phyloP scores from a whole-genome alignment of 2,113 vertebrate species.

The Phaethornis superciliosus region DNA sequence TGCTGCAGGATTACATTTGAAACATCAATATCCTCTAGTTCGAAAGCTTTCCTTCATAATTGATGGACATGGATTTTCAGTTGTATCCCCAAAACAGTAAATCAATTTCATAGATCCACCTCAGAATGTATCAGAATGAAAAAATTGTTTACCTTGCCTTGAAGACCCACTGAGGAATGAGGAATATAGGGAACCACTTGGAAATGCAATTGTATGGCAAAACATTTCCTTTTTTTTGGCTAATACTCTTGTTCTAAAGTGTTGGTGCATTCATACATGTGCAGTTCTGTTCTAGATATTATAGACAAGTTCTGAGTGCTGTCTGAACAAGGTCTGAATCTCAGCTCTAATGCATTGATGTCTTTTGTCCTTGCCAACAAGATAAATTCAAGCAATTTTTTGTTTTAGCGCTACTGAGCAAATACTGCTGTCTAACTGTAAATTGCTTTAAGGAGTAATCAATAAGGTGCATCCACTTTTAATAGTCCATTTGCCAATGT shows the following conservation, averaged over 20 bases:
- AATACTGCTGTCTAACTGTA: background rate
- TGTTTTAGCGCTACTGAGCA: constrained; percentile 9
- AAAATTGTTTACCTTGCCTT: background rate
- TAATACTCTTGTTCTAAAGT: background rate
- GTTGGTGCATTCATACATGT: accelerated
- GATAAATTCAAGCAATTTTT: constrained; percentile 29
- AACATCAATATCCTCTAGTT: background rate
- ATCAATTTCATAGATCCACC: background rate
- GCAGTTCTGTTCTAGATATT: background rate
- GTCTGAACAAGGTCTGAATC: background rate
- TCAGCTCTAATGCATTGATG: background rate
- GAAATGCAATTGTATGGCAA: background rate
- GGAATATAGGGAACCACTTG: background rate
- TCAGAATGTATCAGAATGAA: background rate
- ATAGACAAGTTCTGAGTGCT: background rate
- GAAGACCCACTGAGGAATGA: background rate
- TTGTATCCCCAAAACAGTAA: background rate
- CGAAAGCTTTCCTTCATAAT: background rate
- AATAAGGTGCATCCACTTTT: background rate
- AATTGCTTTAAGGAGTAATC: constrained; percentile 33
- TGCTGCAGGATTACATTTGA: background rate
- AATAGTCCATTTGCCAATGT: background rate
- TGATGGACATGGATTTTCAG: background rate
- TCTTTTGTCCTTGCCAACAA: background rate
- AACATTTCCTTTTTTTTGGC: background rate